phyloP scores from a whole-genome alignment of 2,888 invertebrate species.

The Platypus cylindrus region DNA sequence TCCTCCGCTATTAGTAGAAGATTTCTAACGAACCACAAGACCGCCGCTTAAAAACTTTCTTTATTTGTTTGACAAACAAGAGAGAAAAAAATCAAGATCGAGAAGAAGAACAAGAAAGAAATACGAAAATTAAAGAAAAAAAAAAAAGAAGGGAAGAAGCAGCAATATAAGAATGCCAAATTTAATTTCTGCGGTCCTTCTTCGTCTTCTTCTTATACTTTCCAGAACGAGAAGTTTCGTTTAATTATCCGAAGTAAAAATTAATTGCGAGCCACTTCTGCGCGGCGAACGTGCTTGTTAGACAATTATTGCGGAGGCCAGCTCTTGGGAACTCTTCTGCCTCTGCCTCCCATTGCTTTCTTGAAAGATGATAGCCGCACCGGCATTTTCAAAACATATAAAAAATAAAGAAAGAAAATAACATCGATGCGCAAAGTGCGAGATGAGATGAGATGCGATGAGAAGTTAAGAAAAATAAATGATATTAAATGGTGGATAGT shows the following conservation, averaged over 20 bases:
- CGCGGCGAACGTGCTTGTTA: constrained; percentile 12
- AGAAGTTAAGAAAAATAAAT: too few species aligned
- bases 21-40: not conserved
- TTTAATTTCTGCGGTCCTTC: constrained; percentile 10
- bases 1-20: not conserved
- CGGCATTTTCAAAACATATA: too few species aligned
- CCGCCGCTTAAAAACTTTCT: not conserved
- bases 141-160: constrained; percentile 8
- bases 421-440: too few species aligned
- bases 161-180: constrained; percentile 8
- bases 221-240: constrained; percentile 12
- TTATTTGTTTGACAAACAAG: constrained; percentile 3
- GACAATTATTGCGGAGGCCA: constrained; percentile 10
- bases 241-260: constrained; percentile 15
- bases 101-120: constrained; percentile 5
- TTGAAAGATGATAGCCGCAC: too few species aligned
- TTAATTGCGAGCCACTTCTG: constrained; percentile 15
- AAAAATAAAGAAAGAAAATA: too few species aligned
- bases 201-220: constrained; percentile 5
- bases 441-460: too few species aligned
- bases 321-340: constrained; percentile 6
- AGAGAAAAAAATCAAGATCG: too few species aligned
- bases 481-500: too few species aligned
- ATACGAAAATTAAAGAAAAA: constrained; percentile 6
- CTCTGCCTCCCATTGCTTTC: too few species aligned